Evolutionary conservation across 2,113 vertebrate species (phyloP), one percentile per base, ranked within the genome.

Genomic region (Axis porcinus): DNA sequence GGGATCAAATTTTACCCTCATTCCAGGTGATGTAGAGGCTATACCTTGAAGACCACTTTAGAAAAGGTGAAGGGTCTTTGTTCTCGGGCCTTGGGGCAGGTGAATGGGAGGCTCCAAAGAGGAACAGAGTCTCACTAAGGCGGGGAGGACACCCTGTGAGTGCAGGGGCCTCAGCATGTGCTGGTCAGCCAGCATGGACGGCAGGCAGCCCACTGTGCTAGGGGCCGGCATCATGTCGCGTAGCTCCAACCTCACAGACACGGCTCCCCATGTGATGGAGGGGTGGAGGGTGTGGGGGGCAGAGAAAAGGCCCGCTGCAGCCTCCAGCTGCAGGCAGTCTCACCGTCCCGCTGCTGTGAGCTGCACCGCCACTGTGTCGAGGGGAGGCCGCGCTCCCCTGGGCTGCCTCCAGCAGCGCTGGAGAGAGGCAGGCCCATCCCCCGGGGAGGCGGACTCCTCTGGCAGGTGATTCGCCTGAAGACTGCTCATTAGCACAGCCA

Each of bases 191-290:
- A 21, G 74, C n/a, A 16, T 6, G 28, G 7, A 25, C 25, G 6
- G 5, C 11, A 33, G 50, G 36, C 40, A 4, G 45, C 55, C 45
- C 30, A 1, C 43, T 2, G 4, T 30, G 62, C 62, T 10, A n/a
- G 74, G 47, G 11, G 57, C 15, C 0, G 3, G 16, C 2, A 1
- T 19, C 11, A 11, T 2, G 6, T 14, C 0, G 1, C 2, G 3
- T 2, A 19, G 78, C n/a, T 85, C 78, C 55, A 2, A 10, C 23
- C 36, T 40, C 47, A 74, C 1, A 45, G 74, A 21, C 2, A 15
- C 1, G 3, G 28, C 4, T 70, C 45, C 50, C 58, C 1, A 7
- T 54, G 47, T 28, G 40, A 43, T 7, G 55, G 21, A 33, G 58
- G 55, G 54, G 23, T 54, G 4, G 70, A 14, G 13, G 27, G 27